These are phyloP conservation scores for Drosophila longiperda DNA, from an alignment of 2,888 invertebrate species.

Conservation along the genomic window DNA sequence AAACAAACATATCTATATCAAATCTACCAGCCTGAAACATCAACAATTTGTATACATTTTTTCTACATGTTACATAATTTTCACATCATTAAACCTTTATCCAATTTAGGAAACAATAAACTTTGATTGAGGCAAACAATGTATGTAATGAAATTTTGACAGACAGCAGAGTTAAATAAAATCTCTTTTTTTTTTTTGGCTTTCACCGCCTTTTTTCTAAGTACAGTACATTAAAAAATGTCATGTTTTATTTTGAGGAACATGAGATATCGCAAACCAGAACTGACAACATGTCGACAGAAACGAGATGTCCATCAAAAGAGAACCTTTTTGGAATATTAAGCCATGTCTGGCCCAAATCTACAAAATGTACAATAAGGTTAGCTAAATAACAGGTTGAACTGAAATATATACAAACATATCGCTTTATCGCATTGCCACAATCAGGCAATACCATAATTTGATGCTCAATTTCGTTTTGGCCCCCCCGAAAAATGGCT, in stretches of 20 bases:
- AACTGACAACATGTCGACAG: not conserved
- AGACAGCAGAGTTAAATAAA: not conserved
- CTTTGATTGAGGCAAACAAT: not conserved
- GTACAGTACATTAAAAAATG: not conserved
- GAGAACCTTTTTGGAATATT: not conserved
- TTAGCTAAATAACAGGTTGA: not conserved
- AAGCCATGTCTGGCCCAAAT: not conserved
- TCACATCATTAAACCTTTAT: not conserved
- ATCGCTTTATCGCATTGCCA: conserved; percentile 38
- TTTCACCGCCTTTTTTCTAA: not conserved
- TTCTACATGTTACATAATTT: not conserved
- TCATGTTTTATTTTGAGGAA: not conserved
- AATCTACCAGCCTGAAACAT: too few relatives aligned
- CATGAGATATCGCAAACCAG: conserved; percentile 3
- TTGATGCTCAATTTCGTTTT: conserved; percentile 61
- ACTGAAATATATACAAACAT: conserved; percentile 5
- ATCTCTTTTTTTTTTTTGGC: not conserved
- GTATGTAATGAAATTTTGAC: not conserved
- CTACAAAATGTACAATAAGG: not conserved
- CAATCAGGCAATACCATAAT: conserved; percentile 63
- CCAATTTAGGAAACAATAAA: not conserved
- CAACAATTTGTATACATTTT: not conserved
- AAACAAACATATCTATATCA: not conserved
- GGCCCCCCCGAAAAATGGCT: conserved; percentile 26
- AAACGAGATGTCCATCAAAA: not conserved